Evolutionary conservation across 2,113 vertebrate species (phyloP), one percentile per base, ranked within the genome.

Genomic region (Actinemys pallida): DNA sequence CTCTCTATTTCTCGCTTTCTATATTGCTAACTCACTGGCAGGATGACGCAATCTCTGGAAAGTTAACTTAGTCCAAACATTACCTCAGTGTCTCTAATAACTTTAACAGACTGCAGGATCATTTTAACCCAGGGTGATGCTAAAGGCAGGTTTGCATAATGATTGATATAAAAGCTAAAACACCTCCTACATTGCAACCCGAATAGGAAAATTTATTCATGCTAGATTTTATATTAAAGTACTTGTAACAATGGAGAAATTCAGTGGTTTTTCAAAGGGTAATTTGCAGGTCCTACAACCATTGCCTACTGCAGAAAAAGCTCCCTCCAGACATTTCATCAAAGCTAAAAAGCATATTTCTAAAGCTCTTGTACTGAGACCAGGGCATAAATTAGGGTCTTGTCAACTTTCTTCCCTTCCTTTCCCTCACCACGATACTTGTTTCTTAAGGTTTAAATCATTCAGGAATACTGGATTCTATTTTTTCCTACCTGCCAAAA

Each of bases 121-220:
- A 89, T 90, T 97, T 95, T 93, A 96, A 95, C 78, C 65, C 13
- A 56, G 94, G 78, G 88, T 87, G 93, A 93, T 91, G 83, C 53
- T 86, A 87, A 92, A 91, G 49, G 89, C 53, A 91, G 10, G 95
- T 97, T 98, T 97, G 72, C 91, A 93, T 94, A 96, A 94, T 75
- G 89, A 96, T 97, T 88, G 65, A 92, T 90, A 53, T 91, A 93
- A 97, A 97, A 96, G 72, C 72, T 79, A 45, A 78, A 49, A 62
- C 87, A n/a, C 78, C 81, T 62, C 95, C 87, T 78, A 69, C 65
- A 31, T 47, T 93, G n/a, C 27, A 93, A 29, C 56, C 81, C 62
- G 84, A 89, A 90, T 10, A 69, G 82, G 83, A 87, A 95, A 95
- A 96, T 5, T 10, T 49, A 83, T 82, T 98, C 93, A 75, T 95